Percentiles rank a stretch among this genome's conserved stretches.
Evolutionary conservation across 2,888 invertebrate genomes (phyloP).

Genomic region (Dolichopus griseipennis): DNA sequence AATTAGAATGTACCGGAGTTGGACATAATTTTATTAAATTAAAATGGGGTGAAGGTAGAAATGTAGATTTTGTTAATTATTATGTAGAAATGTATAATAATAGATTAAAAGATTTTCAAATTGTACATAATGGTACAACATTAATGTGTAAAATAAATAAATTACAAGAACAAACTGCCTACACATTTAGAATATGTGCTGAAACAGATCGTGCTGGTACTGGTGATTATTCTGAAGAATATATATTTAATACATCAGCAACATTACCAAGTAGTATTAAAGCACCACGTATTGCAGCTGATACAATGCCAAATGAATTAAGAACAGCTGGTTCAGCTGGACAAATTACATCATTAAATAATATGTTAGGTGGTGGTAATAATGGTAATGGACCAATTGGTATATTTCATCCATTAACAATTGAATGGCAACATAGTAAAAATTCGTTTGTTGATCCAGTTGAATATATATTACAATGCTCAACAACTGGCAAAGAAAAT

Average conservation of each 20-base stretch:
- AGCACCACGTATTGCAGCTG: conserved; percentile 54
- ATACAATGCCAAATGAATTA: conserved; percentile 26
- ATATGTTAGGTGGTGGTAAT: conserved; percentile 23
- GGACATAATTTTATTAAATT: conserved; percentile 75
- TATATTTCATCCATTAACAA: conserved; percentile 44
- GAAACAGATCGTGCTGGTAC: conserved; percentile 73
- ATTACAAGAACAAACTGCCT: conserved; percentile 69
- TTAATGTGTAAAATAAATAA: conserved; percentile 75
- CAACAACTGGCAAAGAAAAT: conserved; percentile 49
- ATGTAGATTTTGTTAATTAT: conserved; percentile 65
- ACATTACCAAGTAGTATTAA: conserved; percentile 76
- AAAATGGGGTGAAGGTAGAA: conserved; percentile 72
- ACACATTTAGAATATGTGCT: conserved; percentile 78
- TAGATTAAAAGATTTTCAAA: conserved; percentile 56
- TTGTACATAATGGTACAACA: conserved; percentile 66
- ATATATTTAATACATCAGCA: conserved; percentile 61
- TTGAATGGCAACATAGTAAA: conserved; percentile 59
- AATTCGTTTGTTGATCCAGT: conserved; percentile 56
- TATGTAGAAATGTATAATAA: conserved; percentile 73
- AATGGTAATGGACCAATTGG: conserved; percentile 44
- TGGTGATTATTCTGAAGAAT: conserved; percentile 65
- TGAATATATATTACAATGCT: conserved; percentile 65
- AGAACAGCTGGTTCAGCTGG: conserved; percentile 26
- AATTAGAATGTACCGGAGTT: conserved; percentile 59
- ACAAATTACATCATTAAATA: conserved; percentile 17